A percentile compares a stretch with the other conserved stretches of the same genome.
Evolutionary conservation across 2,888 invertebrate genomes (phyloP).

Genomic region (Drosophila kuntzei): DNA sequence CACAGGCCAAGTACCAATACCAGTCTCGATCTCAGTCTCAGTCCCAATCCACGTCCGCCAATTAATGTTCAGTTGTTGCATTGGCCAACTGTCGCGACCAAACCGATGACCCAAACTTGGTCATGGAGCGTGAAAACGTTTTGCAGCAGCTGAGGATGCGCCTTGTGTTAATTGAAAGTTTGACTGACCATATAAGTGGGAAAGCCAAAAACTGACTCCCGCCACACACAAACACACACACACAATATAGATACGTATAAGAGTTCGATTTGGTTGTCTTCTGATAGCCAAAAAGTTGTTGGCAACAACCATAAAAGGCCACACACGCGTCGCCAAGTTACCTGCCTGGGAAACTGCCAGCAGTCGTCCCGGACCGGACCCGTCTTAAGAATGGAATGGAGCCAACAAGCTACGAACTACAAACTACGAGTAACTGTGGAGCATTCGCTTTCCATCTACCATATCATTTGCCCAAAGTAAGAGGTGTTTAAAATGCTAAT

Average conservation of each 20-base stretch:
- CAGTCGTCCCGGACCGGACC: slow-evolving; percentile 14
- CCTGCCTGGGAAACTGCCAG: slow-evolving; percentile 65
- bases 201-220: slow-evolving; percentile 65
- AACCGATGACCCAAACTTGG: slow-evolving; percentile 65
- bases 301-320: slow-evolving; percentile 68
- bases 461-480: slow-evolving; percentile 77
- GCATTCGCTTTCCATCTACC: slow-evolving; percentile 65
- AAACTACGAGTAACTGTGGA: slow-evolving; percentile 5
- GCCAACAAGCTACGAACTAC: slow-evolving; percentile 23
- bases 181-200: slow-evolving; percentile 72
- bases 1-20: neutral
- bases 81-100: slow-evolving; percentile 54
- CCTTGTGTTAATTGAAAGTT: slow-evolving; percentile 79
- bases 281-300: slow-evolving; percentile 74
- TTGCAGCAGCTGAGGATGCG: slow-evolving; percentile 69
- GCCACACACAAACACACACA: slow-evolving; percentile 27
- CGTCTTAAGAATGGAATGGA: slow-evolving; percentile 19
- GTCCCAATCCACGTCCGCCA: slow-evolving; percentile 48
- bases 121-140: slow-evolving; percentile 75
- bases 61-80: slow-evolving; percentile 58
- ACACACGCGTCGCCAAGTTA: slow-evolving; percentile 69
- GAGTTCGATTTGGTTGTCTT: slow-evolving; percentile 75
- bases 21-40: neutral
- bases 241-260: slow-evolving; percentile 15
- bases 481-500: slow-evolving; percentile 80